phyloP scores from a whole-genome alignment of 2,113 vertebrate genomes.

The Hemiscyllium ocellatum region DNA sequence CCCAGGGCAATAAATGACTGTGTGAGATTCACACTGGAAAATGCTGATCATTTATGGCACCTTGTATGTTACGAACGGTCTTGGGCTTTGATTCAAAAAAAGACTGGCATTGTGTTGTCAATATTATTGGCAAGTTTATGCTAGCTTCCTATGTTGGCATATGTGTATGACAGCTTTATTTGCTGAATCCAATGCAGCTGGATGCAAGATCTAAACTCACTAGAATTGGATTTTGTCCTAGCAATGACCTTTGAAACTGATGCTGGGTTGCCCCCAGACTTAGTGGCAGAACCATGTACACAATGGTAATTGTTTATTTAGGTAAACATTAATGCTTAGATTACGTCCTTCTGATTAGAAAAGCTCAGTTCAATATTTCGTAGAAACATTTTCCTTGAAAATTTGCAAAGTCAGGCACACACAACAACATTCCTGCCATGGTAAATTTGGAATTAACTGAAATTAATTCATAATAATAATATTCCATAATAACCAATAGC shows the following conservation, averaged over 20 bases:
- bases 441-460: constrained; percentile 40
- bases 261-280: not conserved
- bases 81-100: not conserved
- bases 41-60: not conserved
- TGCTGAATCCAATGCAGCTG: not conserved
- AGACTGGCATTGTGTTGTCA: not conserved
- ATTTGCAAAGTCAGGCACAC: constrained; percentile 45
- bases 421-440: constrained; percentile 47
- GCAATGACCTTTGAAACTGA: constrained; percentile 5
- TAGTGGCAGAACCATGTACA: not conserved
- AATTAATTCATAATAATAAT: not conserved
- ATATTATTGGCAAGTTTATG: not conserved
- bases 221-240: not conserved
- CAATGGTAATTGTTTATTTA: constrained; percentile 44
- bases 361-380: constrained; percentile 44
- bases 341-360: constrained; percentile 49
- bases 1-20: not conserved
- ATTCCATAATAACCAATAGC: not conserved
- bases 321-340: constrained; percentile 52
- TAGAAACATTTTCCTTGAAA: constrained; percentile 40
- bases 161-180: not conserved
- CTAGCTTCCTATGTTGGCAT: not conserved
- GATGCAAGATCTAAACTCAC: not conserved
- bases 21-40: not conserved
- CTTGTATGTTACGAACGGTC: not conserved